phyloP scores from a whole-genome alignment of 2,888 invertebrate species.

The Synanthedon andrenaeformis region DNA sequence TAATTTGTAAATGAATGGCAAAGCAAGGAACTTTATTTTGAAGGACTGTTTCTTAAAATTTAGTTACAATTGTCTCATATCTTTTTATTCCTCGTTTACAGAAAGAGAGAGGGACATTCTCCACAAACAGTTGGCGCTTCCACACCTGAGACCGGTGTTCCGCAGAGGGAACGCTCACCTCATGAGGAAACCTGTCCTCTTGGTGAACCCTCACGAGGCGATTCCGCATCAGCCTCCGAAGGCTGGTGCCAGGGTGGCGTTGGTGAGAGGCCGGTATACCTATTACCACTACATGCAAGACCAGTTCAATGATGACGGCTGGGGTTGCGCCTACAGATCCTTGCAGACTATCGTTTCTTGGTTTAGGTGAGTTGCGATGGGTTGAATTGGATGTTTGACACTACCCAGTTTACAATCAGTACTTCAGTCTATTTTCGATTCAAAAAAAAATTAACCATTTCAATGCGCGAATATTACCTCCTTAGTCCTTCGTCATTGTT shows the following conservation, averaged over 20 bases:
- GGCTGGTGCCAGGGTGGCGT: conserved; percentile 32
- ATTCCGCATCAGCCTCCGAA: conserved; percentile 43
- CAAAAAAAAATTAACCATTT: no score
- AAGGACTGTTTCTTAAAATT: no score
- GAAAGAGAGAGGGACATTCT: conserved; percentile 75
- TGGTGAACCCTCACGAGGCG: conserved; percentile 82
- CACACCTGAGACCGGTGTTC: conserved; percentile 78
- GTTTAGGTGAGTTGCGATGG: conserved; percentile 74
- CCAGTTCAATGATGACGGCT: conserved; percentile 93
- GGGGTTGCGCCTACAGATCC: conserved; percentile 99
- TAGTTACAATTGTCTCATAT: no score
- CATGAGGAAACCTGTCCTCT: conserved; percentile 63
- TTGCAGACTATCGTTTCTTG: conserved; percentile 97
- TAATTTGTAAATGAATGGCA: no score
- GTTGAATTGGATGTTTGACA: not conserved
- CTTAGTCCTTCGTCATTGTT: no score
- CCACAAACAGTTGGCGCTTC: conserved; percentile 79
- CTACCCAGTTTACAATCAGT: not conserved
- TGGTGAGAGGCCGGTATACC: conserved; percentile 87
- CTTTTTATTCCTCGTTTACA: conserved; percentile 23
- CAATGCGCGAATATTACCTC: no score
- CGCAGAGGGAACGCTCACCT: conserved; percentile 76
- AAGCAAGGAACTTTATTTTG: no score
- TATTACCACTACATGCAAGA: conserved; percentile 99
- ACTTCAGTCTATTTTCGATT: no score